phyloP scores from a whole-genome alignment of 92 coral and sea anemone genomes.

The Porites lobata region DNA sequence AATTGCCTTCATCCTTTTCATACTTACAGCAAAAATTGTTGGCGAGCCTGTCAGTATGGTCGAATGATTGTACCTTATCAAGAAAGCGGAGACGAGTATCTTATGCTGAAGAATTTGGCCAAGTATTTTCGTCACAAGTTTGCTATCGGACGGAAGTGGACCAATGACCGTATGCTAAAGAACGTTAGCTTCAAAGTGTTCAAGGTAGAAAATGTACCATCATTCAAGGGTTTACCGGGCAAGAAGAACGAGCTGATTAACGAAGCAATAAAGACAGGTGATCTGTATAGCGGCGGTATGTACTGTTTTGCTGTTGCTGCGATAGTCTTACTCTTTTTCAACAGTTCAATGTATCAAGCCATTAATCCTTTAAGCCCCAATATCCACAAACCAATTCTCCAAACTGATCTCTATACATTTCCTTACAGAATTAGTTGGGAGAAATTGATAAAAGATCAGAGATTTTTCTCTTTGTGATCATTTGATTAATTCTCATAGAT shows the following conservation, averaged over 20 bases:
- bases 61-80: slow-evolving; percentile 35
- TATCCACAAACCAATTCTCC: no score
- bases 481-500: no score
- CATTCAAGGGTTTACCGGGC: neutral
- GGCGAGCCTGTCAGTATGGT: slow-evolving; percentile 32
- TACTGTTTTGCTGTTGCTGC: neutral
- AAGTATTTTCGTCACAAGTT: slow-evolving; percentile 43
- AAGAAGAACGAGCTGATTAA: slow-evolving; percentile 28
- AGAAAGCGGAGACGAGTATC: slow-evolving; percentile 7
- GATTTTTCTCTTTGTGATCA: no score
- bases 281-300: slow-evolving; percentile 20
- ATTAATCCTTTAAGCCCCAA: no score
- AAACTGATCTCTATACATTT: no score
- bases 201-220: slow-evolving; percentile 25
- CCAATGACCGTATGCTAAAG: slow-evolving; percentile 6
- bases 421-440: no score
- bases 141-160: neutral
- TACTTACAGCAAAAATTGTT: slow-evolving; percentile 18
- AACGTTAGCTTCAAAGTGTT: slow-evolving; percentile 30
- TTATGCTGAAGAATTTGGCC: slow-evolving; percentile 34
- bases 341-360: no score
- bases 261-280: neutral
- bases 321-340: no score
- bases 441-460: no score
- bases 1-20: no score